Conservation (phyloP, 1,140 invertebrate genomes). For the Tetramorium alpestre region DNA sequence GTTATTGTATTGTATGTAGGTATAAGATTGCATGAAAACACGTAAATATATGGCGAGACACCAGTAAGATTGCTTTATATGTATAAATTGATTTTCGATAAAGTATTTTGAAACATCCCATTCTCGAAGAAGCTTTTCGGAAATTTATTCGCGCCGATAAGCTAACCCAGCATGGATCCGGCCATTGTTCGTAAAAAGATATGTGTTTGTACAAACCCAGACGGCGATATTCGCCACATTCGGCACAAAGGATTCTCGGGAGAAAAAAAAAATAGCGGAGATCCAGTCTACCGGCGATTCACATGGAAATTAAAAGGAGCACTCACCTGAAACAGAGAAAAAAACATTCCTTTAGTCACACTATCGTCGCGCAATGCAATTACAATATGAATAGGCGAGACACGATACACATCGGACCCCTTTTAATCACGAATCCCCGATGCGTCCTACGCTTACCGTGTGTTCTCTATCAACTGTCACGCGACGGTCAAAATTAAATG, state of each 20-base stretch:
- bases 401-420: not conserved
- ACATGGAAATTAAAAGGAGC: conserved; percentile 57
- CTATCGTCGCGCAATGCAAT: conserved; percentile 34
- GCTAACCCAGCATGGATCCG: not conserved
- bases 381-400: conserved; percentile 55
- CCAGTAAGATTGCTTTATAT: not conserved
- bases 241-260: not conserved
- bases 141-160: conserved; percentile 17
- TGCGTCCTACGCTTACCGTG: conserved; percentile 35
- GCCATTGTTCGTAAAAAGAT: not conserved
- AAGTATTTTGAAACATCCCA: not conserved
- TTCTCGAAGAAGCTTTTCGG: not conserved
- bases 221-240: conserved; percentile 4
- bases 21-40: no score
- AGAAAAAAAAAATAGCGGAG: conserved; percentile 20
- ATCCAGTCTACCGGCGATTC: conserved; percentile 54
- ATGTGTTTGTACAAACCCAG: conserved; percentile 33
- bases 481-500: conserved; percentile 48
- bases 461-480: conserved; percentile 18
- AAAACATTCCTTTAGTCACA: conserved; percentile 7
- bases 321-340: conserved; percentile 67
- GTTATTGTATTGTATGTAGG: no score
- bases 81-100: not conserved
- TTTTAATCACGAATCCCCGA: conserved; percentile 47
- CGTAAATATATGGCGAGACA: no score